Evolutionary conservation across 2,113 vertebrate genomes (phyloP).

Genomic region (Ictalurus punctatus): DNA sequence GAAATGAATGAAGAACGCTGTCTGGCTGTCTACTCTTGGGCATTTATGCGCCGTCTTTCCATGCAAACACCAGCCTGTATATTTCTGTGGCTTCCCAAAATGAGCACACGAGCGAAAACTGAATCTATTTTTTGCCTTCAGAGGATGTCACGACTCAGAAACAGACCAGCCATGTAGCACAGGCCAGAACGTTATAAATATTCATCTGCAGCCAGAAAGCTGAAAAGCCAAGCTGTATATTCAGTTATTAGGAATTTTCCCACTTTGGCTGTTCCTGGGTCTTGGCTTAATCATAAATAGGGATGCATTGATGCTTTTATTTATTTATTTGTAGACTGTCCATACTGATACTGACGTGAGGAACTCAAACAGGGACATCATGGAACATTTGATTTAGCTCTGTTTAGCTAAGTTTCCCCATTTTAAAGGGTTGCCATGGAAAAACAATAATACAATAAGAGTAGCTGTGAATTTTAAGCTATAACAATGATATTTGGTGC

Average conservation of each 20-base stretch:
- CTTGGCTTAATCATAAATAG: background rate
- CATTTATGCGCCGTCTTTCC: background rate
- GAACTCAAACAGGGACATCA: background rate
- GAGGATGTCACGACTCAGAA: conserved; percentile 25
- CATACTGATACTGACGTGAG: background rate
- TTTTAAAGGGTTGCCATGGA: background rate
- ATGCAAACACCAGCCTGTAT: conserved; percentile 10
- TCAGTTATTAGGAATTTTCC: background rate
- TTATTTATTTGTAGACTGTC: background rate
- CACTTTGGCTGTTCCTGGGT: background rate
- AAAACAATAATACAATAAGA: too few species aligned
- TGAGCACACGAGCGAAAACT: conserved; percentile 8
- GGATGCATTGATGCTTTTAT: background rate
- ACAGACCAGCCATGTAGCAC: background rate
- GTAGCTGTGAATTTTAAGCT: background rate
- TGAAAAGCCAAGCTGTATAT: background rate
- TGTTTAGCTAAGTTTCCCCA: background rate
- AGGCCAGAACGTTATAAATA: conserved; percentile 16
- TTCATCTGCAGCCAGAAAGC: background rate
- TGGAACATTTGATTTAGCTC: background rate
- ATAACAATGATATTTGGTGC: background rate
- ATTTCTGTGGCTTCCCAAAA: conserved; percentile 12
- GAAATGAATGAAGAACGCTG: background rate
- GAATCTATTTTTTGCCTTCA: conserved; percentile 32
- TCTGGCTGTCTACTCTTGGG: background rate